These are phyloP conservation scores for Ctenomys sociabilis DNA, from an alignment of 2,113 vertebrate genomes.

Conservation along the genomic window DNA sequence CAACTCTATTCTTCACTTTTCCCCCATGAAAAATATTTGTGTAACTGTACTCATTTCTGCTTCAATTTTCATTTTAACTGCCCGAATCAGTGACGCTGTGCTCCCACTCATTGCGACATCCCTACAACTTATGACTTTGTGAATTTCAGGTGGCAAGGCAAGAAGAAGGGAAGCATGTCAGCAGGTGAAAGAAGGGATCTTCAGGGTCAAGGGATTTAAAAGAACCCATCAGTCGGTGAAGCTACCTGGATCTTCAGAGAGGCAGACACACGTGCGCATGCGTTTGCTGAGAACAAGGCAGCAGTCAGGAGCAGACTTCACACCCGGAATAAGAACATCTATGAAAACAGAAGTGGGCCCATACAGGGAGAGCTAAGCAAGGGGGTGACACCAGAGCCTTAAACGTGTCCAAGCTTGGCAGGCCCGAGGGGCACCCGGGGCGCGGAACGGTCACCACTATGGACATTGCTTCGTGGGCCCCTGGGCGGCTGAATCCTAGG, in stretches of 20 bases:
- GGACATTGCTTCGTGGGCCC: not conserved
- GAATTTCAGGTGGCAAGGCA: conserved; percentile 48
- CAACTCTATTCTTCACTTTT: not conserved
- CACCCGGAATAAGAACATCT: not conserved
- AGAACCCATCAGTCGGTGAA: conserved; percentile 12
- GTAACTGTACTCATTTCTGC: not conserved
- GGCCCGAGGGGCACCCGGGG: not conserved
- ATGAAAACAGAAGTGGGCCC: conserved; percentile 26
- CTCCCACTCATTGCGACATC: not conserved
- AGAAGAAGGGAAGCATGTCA: conserved; percentile 34
- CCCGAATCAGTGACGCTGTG: not conserved
- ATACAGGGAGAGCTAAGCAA: not conserved
- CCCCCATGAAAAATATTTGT: not conserved
- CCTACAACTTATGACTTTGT: conserved; percentile 25
- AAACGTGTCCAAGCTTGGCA: not conserved
- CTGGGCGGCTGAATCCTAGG: not conserved
- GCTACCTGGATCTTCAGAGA: not conserved
- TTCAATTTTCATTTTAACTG: not conserved
- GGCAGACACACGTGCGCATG: not conserved
- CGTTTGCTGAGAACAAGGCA: not conserved
- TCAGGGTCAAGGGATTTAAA: conserved; percentile 29
- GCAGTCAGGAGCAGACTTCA: not conserved
- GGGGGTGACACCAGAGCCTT: not conserved
- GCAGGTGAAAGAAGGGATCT: not conserved
- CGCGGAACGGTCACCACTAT: not conserved